Conservation (phyloP, 2,797 vertebrate species). For the Pipistrellus nathusii region DNA sequence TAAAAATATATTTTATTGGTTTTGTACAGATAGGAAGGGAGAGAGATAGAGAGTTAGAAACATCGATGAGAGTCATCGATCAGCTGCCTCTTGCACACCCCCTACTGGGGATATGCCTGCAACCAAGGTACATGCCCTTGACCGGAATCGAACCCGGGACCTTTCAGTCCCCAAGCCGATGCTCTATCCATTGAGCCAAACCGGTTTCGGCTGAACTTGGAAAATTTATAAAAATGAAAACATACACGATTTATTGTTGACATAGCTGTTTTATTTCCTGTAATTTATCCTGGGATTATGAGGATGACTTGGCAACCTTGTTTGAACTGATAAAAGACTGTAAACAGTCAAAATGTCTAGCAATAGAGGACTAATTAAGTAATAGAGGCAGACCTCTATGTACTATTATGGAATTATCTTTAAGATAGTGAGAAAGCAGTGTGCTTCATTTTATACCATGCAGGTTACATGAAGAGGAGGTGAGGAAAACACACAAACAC, state of each 20-base stretch:
- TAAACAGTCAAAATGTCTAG: not conserved
- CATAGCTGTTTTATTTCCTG: not conserved
- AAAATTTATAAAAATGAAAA: slow-evolving; percentile 35
- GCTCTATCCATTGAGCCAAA: too few relatives aligned
- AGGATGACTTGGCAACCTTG: not conserved
- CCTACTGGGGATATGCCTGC: too few relatives aligned
- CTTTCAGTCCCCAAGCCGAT: too few relatives aligned
- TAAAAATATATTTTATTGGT: too few relatives aligned
- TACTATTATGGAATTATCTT: not conserved
- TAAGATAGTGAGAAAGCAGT: not conserved
- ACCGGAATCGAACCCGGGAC: too few relatives aligned
- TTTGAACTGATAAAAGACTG: slow-evolving; percentile 39
- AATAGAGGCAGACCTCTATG: not conserved
- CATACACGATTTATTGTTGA: not conserved
- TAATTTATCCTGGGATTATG: not conserved
- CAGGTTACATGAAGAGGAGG: not conserved
- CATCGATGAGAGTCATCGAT: too few relatives aligned
- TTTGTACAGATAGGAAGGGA: too few relatives aligned
- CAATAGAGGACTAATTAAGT: slow-evolving; percentile 20
- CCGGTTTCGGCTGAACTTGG: not conserved
- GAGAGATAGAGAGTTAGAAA: too few relatives aligned
- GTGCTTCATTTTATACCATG: not conserved
- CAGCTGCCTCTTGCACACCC: too few relatives aligned
- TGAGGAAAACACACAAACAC: not conserved
- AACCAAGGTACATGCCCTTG: too few relatives aligned